Percentiles rank a stretch among this genome's conserved stretches.
Conservation (phyloP, 35 echinoderm and acorn worm genomes). For the Strongylocentrotus purpuratus region DNA sequence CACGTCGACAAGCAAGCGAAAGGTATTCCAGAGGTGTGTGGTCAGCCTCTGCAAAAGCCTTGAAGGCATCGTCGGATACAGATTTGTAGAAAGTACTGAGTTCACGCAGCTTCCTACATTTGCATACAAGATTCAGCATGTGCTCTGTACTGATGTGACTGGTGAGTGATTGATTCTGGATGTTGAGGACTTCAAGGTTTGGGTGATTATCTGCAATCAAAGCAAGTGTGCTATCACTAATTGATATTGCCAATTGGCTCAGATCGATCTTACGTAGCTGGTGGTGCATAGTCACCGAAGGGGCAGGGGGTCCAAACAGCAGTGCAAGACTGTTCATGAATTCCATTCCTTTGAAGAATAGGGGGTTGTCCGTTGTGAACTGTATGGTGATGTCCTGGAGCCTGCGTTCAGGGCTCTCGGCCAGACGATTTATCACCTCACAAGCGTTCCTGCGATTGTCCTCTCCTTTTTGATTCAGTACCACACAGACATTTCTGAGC, state of each 20-base stretch:
- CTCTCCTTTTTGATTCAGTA: conserved; percentile 59
- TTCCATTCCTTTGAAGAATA: conserved; percentile 86
- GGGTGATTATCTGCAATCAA: conserved; percentile 78
- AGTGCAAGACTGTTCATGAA: conserved; percentile 82
- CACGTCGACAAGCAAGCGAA: conserved; percentile 74
- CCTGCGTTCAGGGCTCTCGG: conserved; percentile 61
- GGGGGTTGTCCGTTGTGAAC: conserved; percentile 87
- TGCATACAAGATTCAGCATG: conserved; percentile 73
- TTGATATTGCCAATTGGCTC: conserved; percentile 69
- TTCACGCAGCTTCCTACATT: conserved; percentile 68
- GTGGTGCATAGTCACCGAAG: conserved; percentile 51
- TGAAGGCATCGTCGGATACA: conserved; percentile 73
- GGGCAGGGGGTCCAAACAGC: conserved; percentile 89
- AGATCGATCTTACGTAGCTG: conserved; percentile 76
- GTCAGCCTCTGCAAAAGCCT: conserved; percentile 54
- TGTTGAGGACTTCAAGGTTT: conserved; percentile 71
- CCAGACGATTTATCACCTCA: conserved; percentile 63
- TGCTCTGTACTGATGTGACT: conserved; percentile 68
- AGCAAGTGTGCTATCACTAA: conserved; percentile 63
- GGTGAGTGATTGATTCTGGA: conserved; percentile 89
- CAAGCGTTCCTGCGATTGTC: conserved; percentile 75
- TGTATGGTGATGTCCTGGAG: conserved; percentile 69
- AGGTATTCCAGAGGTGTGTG: conserved; percentile 62
- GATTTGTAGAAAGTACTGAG: conserved; percentile 75
- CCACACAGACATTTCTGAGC: conserved; percentile 68